phyloP scores from a whole-genome alignment of 2,113 vertebrate genomes.

The Verasper variegatus region DNA sequence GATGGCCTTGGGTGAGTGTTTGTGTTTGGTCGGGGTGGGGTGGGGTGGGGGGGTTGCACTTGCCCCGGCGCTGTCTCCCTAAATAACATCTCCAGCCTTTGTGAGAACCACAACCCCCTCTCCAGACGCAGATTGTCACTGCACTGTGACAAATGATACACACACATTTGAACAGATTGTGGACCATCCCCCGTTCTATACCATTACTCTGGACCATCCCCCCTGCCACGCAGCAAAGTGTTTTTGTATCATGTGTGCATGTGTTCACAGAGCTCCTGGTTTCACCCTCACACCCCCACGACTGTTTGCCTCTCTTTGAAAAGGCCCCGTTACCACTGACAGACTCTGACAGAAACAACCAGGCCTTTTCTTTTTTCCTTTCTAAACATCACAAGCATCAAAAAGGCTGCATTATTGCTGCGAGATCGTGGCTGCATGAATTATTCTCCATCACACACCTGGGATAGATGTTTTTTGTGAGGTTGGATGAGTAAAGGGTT shows the following conservation, averaged over 20 bases:
- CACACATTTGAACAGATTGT: conserved; percentile 34
- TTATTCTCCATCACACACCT: neutral
- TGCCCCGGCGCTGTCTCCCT: conserved; percentile 52
- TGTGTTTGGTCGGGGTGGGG: neutral
- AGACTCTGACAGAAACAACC: neutral
- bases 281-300: neutral
- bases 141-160: conserved; percentile 15
- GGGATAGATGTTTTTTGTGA: neutral
- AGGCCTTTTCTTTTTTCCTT: neutral
- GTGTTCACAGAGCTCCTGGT: neutral
- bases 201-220: conserved; percentile 15
- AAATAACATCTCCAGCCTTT: conserved; percentile 50
- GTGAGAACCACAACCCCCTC: conserved; percentile 35
- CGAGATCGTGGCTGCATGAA: neutral
- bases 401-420: neutral
- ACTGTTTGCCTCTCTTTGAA: neutral
- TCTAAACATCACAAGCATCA: neutral
- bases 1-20: conserved; percentile 45
- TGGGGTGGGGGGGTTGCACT: neutral
- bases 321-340: neutral
- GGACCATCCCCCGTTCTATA: conserved; percentile 28
- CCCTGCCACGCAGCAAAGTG: neutral
- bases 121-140: conserved; percentile 8
- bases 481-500: no score
- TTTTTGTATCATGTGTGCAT: neutral